Percentiles rank a stretch among this genome's conserved stretches.
Conservation (phyloP, 2,113 vertebrate species). For the Nettapus auritus region DNA sequence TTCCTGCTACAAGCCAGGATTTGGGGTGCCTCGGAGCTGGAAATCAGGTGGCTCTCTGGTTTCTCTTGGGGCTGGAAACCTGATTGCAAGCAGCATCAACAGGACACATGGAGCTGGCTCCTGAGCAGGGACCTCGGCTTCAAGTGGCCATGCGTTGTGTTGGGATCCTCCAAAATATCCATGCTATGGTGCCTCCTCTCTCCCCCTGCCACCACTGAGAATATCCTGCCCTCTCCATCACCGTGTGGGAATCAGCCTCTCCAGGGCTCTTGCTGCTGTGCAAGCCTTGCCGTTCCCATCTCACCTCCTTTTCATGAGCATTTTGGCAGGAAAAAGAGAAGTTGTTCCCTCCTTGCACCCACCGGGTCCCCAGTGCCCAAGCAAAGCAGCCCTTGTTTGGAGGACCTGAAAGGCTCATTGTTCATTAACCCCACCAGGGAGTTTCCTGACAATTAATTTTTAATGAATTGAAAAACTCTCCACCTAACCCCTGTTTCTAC, state of each 20-base stretch:
- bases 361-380: not conserved
- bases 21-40: not conserved
- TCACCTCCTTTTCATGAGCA: not conserved
- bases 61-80: not conserved
- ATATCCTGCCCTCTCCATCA: not conserved
- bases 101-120: fast-evolving
- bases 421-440: conserved; percentile 15
- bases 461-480: conserved; percentile 36
- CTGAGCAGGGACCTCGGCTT: fast-evolving
- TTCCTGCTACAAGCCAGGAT: no score
- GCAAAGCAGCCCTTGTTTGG: not conserved
- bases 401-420: not conserved
- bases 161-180: not conserved
- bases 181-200: fast-evolving
- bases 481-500: not conserved
- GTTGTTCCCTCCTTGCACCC: not conserved
- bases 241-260: not conserved
- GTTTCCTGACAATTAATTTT: conserved; percentile 55
- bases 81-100: not conserved
- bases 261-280: not conserved
- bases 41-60: not conserved
- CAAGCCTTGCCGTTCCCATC: not conserved
- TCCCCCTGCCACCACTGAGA: fast-evolving
- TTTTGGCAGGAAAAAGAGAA: not conserved
- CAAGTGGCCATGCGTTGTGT: fast-evolving